Conservation (phyloP, 1,140 invertebrate species). For the Bursaphelenchus mucronatus region DNA sequence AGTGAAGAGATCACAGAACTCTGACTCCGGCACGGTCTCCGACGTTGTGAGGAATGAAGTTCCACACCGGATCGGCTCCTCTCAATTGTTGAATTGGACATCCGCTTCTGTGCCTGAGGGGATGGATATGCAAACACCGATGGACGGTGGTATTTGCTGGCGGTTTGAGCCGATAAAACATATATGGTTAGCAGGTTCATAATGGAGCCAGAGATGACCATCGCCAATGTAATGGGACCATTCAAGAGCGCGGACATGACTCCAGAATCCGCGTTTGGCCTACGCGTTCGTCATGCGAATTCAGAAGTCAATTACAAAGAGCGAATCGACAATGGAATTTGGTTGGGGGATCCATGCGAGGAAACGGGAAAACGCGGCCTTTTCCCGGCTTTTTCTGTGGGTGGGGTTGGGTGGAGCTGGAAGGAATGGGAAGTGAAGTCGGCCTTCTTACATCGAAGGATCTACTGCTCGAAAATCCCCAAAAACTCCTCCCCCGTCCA, state of each 20-base stretch:
- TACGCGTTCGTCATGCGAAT: no score
- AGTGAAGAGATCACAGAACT: conserved; percentile 1
- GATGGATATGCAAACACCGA: conserved; percentile 14
- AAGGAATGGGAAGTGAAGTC: no score
- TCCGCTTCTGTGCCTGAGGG: conserved; percentile 4
- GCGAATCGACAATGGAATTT: no score
- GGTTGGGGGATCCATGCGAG: no score
- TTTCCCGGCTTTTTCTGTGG: no score
- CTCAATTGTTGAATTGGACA: conserved; percentile 3
- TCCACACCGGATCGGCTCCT: neutral
- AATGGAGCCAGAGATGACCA: conserved; percentile 28
- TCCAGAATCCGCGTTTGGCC: neutral
- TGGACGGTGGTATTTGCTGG: neutral
- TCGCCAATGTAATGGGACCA: conserved; percentile 28
- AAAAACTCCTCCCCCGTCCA: no score
- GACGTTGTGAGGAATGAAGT: conserved; percentile 3
- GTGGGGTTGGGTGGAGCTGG: no score
- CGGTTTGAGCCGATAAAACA: conserved; percentile 27
- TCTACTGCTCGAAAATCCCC: no score
- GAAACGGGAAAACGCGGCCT: no score
- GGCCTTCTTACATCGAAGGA: no score
- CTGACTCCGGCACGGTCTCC: neutral
- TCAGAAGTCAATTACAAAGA: no score
- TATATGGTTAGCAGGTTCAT: conserved; percentile 32
- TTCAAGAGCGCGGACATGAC: conserved; percentile 23